These are phyloP conservation scores for Alces alces DNA, from an alignment of 2,113 vertebrate genomes.

Conservation along the genomic window DNA sequence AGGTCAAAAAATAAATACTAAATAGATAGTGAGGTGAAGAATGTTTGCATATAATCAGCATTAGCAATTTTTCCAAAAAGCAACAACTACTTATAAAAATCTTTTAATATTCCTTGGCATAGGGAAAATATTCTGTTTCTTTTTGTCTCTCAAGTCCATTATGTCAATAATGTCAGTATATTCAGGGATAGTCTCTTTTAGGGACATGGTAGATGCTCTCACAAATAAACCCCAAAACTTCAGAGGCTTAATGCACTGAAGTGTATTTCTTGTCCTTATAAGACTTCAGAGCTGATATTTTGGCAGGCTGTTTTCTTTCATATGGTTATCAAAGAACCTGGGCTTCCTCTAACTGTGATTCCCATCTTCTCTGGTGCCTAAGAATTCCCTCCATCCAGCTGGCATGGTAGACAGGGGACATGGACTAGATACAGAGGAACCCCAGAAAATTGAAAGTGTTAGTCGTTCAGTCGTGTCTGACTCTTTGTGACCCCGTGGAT, in stretches of 20 bases:
- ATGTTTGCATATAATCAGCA: not conserved
- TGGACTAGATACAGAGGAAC: not conserved
- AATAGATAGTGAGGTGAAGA: not conserved
- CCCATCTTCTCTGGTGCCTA: not conserved
- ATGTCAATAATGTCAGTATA: not conserved
- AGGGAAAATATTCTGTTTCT: not conserved
- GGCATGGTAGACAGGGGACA: not conserved
- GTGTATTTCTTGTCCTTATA: not conserved
- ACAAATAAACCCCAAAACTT: not conserved
- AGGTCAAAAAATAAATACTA: constrained; percentile 26
- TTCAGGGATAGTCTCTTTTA: not conserved
- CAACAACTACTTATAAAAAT: not conserved
- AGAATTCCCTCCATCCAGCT: not conserved
- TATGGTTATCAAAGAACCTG: not conserved
- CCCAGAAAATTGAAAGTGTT: not conserved
- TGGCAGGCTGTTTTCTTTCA: not conserved
- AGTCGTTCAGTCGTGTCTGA: not conserved
- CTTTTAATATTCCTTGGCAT: not conserved
- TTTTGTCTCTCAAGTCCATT: not conserved
- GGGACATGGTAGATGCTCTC: not conserved
- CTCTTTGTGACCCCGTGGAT: not conserved
- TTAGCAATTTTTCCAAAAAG: not conserved
- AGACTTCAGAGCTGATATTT: not conserved
- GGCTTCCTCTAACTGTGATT: not conserved
- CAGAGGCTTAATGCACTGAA: not conserved